Percentiles rank a stretch among this genome's conserved stretches.
Conservation (phyloP, 2,888 invertebrate genomes). For the Ophion ellenae region DNA sequence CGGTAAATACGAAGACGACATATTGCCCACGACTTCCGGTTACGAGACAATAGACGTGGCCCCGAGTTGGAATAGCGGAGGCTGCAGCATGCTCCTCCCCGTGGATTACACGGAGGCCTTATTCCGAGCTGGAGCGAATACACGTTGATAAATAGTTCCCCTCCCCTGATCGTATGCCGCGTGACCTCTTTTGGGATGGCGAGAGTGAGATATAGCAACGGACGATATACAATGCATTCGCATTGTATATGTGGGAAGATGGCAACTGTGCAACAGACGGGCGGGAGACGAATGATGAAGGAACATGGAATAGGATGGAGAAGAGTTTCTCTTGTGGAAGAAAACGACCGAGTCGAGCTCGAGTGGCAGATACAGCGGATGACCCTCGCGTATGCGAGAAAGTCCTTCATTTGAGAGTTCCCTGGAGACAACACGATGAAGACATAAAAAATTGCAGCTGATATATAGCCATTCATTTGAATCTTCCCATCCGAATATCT, state of each 20-base stretch:
- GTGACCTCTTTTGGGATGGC: constrained; percentile 55
- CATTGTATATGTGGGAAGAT: constrained; percentile 17
- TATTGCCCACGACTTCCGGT: constrained; percentile 63
- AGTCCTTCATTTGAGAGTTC: constrained; percentile 31
- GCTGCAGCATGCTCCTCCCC: constrained; percentile 41
- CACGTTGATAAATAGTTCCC: constrained; percentile 74
- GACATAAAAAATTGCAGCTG: constrained; percentile 42
- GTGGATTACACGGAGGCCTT: constrained; percentile 71
- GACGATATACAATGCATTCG: constrained; percentile 4
- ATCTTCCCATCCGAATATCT: not conserved
- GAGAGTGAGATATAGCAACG: constrained; percentile 16
- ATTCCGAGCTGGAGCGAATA: constrained; percentile 67
- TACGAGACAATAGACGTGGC: constrained; percentile 71
- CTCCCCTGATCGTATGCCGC: constrained; percentile 70
- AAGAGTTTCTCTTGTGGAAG: constrained; percentile 22
- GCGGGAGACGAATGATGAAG: constrained; percentile 45
- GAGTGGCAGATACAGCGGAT: constrained; percentile 52
- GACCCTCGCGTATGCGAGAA: constrained; percentile 27
- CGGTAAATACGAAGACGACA: constrained; percentile 63
- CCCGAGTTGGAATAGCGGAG: constrained; percentile 46
- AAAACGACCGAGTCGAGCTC: constrained; percentile 36
- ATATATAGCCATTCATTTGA: not conserved
- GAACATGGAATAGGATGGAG: constrained; percentile 36
- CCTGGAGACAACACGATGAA: constrained; percentile 40
- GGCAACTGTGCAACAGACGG: constrained; percentile 32